A percentile compares a stretch with the other conserved stretches of the same genome.
These are phyloP conservation scores for Columba livia DNA, from an alignment of 2,113 vertebrate genomes.

Conservation along the genomic window DNA sequence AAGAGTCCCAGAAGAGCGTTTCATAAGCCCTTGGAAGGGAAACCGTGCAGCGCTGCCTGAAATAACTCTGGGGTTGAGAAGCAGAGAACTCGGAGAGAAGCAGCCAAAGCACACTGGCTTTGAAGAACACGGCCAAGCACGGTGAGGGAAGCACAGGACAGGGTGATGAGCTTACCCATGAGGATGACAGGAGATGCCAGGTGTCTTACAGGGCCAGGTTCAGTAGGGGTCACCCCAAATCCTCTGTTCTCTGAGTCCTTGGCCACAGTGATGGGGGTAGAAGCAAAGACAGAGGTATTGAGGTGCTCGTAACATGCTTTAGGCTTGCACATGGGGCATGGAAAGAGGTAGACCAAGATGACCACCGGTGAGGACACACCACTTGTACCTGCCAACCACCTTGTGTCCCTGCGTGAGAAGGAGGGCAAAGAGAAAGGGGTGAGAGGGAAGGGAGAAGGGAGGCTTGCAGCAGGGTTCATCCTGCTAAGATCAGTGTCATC, in stretches of 20 bases:
- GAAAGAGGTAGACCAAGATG: neutral
- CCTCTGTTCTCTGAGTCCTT: neutral
- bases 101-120: constrained; percentile 51
- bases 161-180: neutral
- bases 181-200: neutral
- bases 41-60: constrained; percentile 13
- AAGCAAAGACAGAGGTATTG: neutral
- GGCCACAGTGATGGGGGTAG: neutral
- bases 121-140: neutral
- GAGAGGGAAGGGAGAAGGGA: neutral
- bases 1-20: constrained; percentile 60
- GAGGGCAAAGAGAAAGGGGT: neutral
- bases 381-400: neutral
- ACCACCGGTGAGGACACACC: neutral
- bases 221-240: neutral
- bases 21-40: constrained; percentile 65
- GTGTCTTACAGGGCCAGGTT: neutral
- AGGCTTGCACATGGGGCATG: neutral
- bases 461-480: neutral
- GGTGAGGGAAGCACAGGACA: neutral
- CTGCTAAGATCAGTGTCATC: neutral
- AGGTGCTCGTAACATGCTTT: neutral
- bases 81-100: neutral
- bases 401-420: neutral
- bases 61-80: constrained; percentile 49